These are phyloP conservation scores for Motacilla tschutschensis DNA, from an alignment of 2,113 vertebrate species.

Conservation along the genomic window DNA sequence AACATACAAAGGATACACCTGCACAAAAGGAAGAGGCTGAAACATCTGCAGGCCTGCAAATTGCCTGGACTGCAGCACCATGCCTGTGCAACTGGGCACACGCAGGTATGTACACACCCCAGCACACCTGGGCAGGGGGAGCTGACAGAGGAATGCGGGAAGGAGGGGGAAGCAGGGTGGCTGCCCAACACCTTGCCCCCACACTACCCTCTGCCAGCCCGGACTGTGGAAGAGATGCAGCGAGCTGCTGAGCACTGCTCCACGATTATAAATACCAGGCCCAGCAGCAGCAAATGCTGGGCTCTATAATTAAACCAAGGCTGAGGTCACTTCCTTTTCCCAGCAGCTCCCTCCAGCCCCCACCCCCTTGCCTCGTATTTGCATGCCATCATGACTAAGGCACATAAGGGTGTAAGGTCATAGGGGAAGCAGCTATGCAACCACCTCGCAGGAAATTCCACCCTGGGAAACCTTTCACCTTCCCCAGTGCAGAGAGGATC, in stretches of 20 bases:
- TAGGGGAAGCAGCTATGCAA: neutral
- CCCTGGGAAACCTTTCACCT: conserved; percentile 39
- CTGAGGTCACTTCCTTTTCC: conserved; percentile 62
- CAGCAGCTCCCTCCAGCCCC: conserved; percentile 32
- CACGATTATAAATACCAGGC: neutral
- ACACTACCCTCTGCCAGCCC: neutral
- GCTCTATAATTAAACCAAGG: conserved; percentile 49
- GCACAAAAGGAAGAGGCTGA: neutral
- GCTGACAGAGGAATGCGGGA: rapidly evolving
- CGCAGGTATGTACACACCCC: rapidly evolving
- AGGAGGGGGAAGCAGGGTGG: neutral
- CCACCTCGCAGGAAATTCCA: conserved; percentile 56
- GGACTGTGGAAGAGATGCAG: neutral
- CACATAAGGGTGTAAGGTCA: conserved; percentile 46
- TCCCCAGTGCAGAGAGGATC: neutral
- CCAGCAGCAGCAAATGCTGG: neutral
- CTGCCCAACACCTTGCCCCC: neutral
- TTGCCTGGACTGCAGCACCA: neutral
- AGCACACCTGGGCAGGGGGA: neutral
- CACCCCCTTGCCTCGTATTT: neutral
- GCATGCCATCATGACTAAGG: conserved; percentile 51
- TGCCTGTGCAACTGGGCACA: neutral
- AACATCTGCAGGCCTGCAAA: neutral
- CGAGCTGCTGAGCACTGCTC: neutral
- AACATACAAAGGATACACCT: neutral